Base-by-base conservation (phyloP, 1,140 invertebrate species). In the Holcopasites calliopsidis region DNA sequence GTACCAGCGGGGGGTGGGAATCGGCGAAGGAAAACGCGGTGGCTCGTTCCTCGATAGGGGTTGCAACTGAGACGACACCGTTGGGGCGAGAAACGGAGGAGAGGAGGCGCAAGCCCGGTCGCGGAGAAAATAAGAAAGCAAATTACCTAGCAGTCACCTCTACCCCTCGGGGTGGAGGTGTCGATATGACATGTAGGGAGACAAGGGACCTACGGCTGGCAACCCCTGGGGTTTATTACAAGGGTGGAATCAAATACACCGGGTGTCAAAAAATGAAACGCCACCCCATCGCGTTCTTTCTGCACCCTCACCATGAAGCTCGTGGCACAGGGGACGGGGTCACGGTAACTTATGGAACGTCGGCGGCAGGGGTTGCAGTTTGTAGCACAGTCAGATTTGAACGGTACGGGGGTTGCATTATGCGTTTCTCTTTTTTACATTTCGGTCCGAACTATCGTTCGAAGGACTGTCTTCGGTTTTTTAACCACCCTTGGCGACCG, bases 191-290 rank as follows among this genome's bases (percentile, higher is more conserved):
- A 91, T 91, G 90, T 90, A 88, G 88, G 86, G 85, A 84, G 84
- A 81, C 74, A 71, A 79, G 80, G 80, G 79, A 84, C 62, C 77
- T 54, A 78, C 76, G 79, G 78, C 73, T 84, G 73, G 78, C 81
- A 86, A 87, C 89, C 88, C 88, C 87, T 87, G 88, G 90, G 89
- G 89, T 92, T 92, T 92, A 92, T 91, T 91, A 92, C 91, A 91
- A 89, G 90, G 90, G 90, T 89, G 88, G 89, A 92, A 92, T 92
- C 91, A 92, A 92, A 91, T 92, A 91, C 90, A 92, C 90, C 90
- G 91, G 91, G 91, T 91, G 91, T 91, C 91, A 91, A 91, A 92
- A 92, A 92, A 91, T 91, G 89, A 91, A 92, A 91, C 85, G 85
- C 82, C 86, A 83, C 85, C 86, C 89, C 85, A 86, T 65, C 66